Evolutionary conservation across 2,797 vertebrate genomes (phyloP), one percentile per base, ranked within the genome.

Genomic region (Ispidina lecontei): DNA sequence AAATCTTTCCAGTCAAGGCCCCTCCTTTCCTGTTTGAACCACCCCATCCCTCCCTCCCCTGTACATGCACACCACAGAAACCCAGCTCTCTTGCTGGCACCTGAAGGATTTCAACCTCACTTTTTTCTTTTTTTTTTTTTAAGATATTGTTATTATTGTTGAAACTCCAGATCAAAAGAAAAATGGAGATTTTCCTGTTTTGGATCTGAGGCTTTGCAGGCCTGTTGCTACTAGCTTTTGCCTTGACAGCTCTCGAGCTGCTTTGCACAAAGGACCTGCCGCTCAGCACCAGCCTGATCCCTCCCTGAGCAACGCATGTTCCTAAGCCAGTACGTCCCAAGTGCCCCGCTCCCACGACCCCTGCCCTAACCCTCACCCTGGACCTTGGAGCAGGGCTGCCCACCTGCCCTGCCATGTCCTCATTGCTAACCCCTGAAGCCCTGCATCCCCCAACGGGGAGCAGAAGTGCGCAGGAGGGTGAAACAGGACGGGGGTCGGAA

Each of bases 121-220:
- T 58, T 65, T 51, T 58, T 44, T 41, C 62, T 33, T 41, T 47
- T 41, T 68, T 55, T 15, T 49, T 26, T 21, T 47, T 29, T 3
- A 43, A 77, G 74, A 92, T 77, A 83, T 85, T 69, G 33, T 80
- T 87, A 54, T 44, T 90, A 62, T 82, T 92, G 77, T 58, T 92
- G 72, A 89, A 96, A 86, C 82, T 69, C 49, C 76, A 94, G 87
- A 93, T 95, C 87, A 91, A 94, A 95, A 95, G 75, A 82, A 89
- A 94, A 95, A 95, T 86, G 62, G 88, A 80, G 52, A 94, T 95
- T 95, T 95, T 95, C 94, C 92, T 79, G 95, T 96, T 96, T 79
- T 2, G 1, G 68, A 79, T 83, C 49, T 23, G 59, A 89, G 56
- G 64, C 73, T 92, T 89, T 78, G 78, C 71, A 84, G 81, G 91